phyloP scores from a whole-genome alignment of 2,888 invertebrate species.

The Tetranychus truncatus region DNA sequence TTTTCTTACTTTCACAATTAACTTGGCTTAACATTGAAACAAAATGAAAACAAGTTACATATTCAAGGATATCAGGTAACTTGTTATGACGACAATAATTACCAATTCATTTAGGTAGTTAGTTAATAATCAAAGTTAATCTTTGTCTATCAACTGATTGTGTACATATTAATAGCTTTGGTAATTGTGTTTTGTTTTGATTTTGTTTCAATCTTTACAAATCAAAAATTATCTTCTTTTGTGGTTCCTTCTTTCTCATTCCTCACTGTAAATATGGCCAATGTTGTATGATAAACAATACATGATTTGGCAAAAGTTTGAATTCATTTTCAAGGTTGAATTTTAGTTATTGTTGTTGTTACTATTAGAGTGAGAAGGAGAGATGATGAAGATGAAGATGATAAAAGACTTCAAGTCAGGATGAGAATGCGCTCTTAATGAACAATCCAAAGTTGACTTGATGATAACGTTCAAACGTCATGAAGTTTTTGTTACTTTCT shows the following conservation, averaged over 20 bases:
- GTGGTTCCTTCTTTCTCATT: background rate
- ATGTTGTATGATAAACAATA: background rate
- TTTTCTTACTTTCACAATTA: background rate
- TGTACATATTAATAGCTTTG: background rate
- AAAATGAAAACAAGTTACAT: background rate
- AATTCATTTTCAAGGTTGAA: background rate
- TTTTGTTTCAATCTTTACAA: background rate
- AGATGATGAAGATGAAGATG: slow-evolving; percentile 12
- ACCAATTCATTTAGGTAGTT: background rate
- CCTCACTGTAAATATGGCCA: background rate
- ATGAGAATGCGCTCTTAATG: slow-evolving; percentile 15
- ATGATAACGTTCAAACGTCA: background rate
- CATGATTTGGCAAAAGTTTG: background rate
- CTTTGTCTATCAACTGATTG: background rate
- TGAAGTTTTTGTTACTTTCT: slow-evolving; percentile 19
- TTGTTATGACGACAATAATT: background rate
- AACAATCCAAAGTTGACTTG: background rate
- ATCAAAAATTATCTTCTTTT: background rate
- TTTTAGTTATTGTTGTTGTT: background rate
- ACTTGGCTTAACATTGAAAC: background rate
- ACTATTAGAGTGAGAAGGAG: slow-evolving; percentile 3
- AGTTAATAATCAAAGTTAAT: background rate
- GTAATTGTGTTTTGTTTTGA: background rate
- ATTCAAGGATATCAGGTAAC: background rate
- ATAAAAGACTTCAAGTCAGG: slow-evolving; percentile 22